Base-by-base conservation (phyloP, 2,113 vertebrate genomes). In the Pionites leucogaster region DNA sequence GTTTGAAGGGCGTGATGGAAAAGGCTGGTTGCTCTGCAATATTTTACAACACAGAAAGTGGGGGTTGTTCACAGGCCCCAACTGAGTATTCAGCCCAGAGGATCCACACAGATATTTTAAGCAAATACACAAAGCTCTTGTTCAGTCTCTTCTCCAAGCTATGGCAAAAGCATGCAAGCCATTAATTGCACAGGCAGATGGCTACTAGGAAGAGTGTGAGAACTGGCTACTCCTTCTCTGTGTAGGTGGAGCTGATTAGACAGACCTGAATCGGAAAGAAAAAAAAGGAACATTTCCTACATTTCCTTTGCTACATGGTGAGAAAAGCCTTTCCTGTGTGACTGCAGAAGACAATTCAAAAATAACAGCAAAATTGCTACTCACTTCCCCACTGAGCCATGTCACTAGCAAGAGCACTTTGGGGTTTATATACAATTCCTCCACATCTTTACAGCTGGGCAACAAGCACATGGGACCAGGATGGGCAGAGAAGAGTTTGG, bases 181-280 rank as follows among this genome's bases (percentile, higher is more conserved):
- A 90, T 85, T 96, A 93, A 94, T 68, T 93, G 81, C 82, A 82
- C 1, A 2, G 67, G 85, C 68, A 92, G 94, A 95, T 82, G 82
- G 93, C 79, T 87, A 92, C 96, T 96, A 95, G 91, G 88, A 94
- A 96, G 84, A 0, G 5, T 83, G 87, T 71, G 69, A 97, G 93
- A 94, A 92, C 88, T 88, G 93, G 71, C 87, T 90, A 82, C n/a
- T 49, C 57, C n/a, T 52, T n/a, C 67, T 35, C 82, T 90, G 94
- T 77, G 97, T 97, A 89, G 96, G 97, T 96, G 95, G 93, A 94
- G 75, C 80, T 94, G 95, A 96, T 96, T 95, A 93, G 88, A 91
- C 41, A 79, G 88, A 93, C 84, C 46, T 85, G 95, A 80, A 96
- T 84, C 10, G 82, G 84, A 88, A 65, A 64, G 37, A 70, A 62